Evolutionary conservation across 2,888 invertebrate species (phyloP), one percentile per base, ranked within the genome.

Genomic region (Mesodorylaimus sp.): DNA sequence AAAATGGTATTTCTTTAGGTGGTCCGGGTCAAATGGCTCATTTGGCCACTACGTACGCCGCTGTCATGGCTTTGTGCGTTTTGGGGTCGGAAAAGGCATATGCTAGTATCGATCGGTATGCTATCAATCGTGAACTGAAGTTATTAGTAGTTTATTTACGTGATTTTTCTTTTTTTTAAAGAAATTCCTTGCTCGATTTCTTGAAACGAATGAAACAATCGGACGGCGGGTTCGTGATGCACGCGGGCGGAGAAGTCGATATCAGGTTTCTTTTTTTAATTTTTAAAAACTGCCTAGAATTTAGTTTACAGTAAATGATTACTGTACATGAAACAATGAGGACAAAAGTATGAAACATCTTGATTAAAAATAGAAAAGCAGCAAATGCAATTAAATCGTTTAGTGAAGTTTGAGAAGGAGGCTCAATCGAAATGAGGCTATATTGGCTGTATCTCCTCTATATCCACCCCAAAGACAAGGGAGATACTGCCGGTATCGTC

Each of bases 21-120:
- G 95, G 95, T 0, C 95, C 93, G 1, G 79, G 80, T 1, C 95
- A 97, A 68, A 73, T 77, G 60, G 76, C 93, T 23, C 97, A 97
- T 71, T 74, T 99, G 52, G 97, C 97, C 1, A 81, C 95, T 2
- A 97, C 95, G 1, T 99, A 93, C 72, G 95, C 93, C 44, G 91
- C 95, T 53, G 79, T 97, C 0, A 88, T 86, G 74, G 81, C 88
- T 26, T 72, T 97, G 3, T 83, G 84, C 63, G 84, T 83, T 51
- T 78, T 99, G 58, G 86, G 86, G 47, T 80, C 79, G n/a, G 75
- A 78, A 58, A 80, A 82, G 67, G 88, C 93, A 1, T 85, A 82
- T 63, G 73, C 78, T 56, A 77, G 82, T n/a, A 83, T 97, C 54
- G 77, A 97, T 67, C 78, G 86, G 78, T 77, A 65, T 57, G 55